These are phyloP conservation scores for Dinomys branickii DNA, from an alignment of 2,113 vertebrate species.

Conservation along the genomic window DNA sequence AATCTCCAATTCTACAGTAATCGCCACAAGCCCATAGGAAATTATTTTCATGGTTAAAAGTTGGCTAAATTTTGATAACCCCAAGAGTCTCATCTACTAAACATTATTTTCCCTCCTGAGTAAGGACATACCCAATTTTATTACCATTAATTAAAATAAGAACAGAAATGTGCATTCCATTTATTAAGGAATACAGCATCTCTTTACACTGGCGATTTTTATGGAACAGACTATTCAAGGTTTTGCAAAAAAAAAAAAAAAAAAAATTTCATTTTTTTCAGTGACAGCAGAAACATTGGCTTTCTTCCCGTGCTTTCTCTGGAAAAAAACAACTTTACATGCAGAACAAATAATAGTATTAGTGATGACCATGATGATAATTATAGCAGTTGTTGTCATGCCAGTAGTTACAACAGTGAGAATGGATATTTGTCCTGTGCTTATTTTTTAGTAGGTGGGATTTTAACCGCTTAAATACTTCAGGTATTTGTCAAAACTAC, in stretches of 20 bases:
- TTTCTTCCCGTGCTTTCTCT: not conserved
- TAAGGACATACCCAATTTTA: not conserved
- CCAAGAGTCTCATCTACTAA: not conserved
- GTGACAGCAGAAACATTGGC: not conserved
- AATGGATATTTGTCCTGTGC: not conserved
- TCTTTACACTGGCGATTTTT: not conserved
- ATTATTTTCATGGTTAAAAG: not conserved
- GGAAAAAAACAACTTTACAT: not conserved
- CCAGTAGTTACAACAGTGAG: not conserved
- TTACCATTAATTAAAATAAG: not conserved
- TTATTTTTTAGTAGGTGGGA: not conserved
- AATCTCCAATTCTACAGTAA: not conserved
- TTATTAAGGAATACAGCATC: not conserved
- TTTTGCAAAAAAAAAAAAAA: not conserved
- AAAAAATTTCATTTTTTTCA: not conserved
- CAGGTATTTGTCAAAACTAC: not conserved
- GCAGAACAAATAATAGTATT: not conserved
- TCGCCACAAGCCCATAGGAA: not conserved
- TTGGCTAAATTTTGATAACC: not conserved
- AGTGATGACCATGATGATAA: not conserved
- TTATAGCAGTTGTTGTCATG: not conserved
- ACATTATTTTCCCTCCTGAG: not conserved
- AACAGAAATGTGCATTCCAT: not conserved
- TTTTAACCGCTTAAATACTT: not conserved
- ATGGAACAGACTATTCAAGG: not conserved